These are phyloP conservation scores for Acleris laterana DNA, from an alignment of 2,888 invertebrate species.

Conservation along the genomic window DNA sequence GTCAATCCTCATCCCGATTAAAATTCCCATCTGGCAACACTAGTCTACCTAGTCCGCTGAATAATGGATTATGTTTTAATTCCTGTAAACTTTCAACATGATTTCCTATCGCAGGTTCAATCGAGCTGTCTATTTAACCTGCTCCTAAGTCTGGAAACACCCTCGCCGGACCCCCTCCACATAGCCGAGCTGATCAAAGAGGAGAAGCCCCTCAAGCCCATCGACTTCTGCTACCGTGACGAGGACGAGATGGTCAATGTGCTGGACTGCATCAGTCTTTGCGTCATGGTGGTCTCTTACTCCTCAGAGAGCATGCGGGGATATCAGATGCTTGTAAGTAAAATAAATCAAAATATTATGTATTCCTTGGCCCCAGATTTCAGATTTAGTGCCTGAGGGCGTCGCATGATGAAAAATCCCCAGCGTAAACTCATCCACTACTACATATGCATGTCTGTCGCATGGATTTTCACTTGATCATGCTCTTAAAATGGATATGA, in stretches of 20 bases:
- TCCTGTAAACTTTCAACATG: neutral
- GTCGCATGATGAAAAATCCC: no score
- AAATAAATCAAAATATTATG: no score
- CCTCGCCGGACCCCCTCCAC: conserved; percentile 96
- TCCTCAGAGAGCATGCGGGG: conserved; percentile 97
- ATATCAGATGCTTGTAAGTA: conserved; percentile 94
- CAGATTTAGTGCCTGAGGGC: no score
- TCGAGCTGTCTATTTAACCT: conserved; percentile 96
- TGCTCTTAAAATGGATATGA: no score
- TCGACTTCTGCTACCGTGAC: conserved; percentile 99
- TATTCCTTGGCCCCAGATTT: no score
- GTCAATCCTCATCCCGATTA: no score
- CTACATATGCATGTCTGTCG: no score
- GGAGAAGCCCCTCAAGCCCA: conserved; percentile 95
- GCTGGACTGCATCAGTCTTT: conserved; percentile 98
- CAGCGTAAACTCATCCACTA: no score
- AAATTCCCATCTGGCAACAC: no score
- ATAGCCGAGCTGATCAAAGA: conserved; percentile 96
- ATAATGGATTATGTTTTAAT: no score
- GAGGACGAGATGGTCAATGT: conserved; percentile 99
- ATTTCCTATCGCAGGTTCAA: conserved; percentile 86
- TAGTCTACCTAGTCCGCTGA: no score
- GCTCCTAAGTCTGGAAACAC: conserved; percentile 95
- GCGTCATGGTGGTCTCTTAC: conserved; percentile 99
- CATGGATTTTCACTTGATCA: no score